Conservation (phyloP, 2,888 invertebrate species). For the Melipona beecheii region DNA sequence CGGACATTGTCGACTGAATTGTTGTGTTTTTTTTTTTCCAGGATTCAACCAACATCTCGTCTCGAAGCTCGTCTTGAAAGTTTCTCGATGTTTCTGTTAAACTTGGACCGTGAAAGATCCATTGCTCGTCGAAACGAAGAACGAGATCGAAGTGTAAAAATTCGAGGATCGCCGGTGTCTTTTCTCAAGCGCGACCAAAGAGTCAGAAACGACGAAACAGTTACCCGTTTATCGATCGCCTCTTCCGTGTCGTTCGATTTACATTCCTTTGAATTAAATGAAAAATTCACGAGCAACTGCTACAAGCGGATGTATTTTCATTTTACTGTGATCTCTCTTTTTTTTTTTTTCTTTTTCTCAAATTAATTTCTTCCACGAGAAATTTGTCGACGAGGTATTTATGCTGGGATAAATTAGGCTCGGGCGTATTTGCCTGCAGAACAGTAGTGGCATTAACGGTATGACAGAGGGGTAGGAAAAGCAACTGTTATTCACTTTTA, state of each 20-base stretch:
- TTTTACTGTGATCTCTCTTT: no score
- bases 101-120: background rate
- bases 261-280: no score
- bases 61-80: no score
- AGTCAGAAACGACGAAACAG: no score
- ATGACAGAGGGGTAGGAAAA: conserved; percentile 7
- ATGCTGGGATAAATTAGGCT: background rate
- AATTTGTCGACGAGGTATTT: background rate
- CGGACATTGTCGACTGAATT: no score
- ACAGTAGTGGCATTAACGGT: conserved; percentile 26
- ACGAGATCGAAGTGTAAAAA: background rate
- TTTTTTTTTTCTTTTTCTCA: no score
- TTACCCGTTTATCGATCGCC: background rate
- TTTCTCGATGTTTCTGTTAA: no score
- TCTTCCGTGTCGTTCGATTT: background rate
- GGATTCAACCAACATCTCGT: no score
- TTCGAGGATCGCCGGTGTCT: background rate
- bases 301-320: background rate
- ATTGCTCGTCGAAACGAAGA: background rate
- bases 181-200: no score
- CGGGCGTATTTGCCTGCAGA: background rate
- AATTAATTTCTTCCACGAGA: background rate
- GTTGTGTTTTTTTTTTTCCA: no score
- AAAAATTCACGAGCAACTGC: background rate
- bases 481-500: conserved; percentile 62